Conservation (phyloP, 1,140 invertebrate species). For the Zaprionus capensis region DNA sequence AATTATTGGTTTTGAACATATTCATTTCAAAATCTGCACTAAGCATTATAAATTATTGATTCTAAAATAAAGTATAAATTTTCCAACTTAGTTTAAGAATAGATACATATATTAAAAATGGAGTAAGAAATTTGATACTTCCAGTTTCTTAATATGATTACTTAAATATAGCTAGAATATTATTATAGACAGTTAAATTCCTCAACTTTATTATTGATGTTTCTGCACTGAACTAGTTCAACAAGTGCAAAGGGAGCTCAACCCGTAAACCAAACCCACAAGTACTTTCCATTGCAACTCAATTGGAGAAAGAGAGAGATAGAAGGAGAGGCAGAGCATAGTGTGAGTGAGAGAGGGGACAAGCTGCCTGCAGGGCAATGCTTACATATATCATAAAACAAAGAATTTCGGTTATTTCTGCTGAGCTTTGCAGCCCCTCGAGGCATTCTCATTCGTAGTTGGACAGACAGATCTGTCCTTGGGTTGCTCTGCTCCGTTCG, state of each 20-base stretch:
- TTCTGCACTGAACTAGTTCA: slow-evolving; percentile 1
- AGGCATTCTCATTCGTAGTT: slow-evolving; percentile 11
- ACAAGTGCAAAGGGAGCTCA: slow-evolving; percentile 7
- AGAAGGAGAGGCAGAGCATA: too few relatives aligned
- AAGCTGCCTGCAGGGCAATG: slow-evolving; percentile 15
- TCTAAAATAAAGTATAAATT: too few relatives aligned
- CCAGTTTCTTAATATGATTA: too few relatives aligned
- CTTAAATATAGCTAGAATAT: too few relatives aligned
- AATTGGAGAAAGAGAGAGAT: too few relatives aligned
- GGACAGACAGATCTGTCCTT: too few relatives aligned
- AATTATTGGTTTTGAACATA: not conserved
- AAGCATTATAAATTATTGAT: not conserved
- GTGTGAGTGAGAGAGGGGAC: not conserved
- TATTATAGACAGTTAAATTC: too few relatives aligned
- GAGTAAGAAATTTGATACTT: too few relatives aligned
- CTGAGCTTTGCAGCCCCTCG: slow-evolving; percentile 23
- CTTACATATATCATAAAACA: slow-evolving; percentile 48
- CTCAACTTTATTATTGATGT: not conserved
- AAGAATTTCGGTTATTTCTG: slow-evolving; percentile 51
- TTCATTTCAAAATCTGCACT: too few relatives aligned
- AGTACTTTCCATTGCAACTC: not conserved
- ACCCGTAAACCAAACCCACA: slow-evolving; percentile 11
- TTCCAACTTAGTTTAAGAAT: too few relatives aligned
- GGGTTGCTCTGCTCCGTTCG: slow-evolving; percentile 8
- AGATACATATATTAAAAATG: too few relatives aligned